These are phyloP conservation scores for Cassiopea andromeda DNA, from an alignment of 30 jellyfish, hydroid and myxozoan genomes.

Conservation along the genomic window DNA sequence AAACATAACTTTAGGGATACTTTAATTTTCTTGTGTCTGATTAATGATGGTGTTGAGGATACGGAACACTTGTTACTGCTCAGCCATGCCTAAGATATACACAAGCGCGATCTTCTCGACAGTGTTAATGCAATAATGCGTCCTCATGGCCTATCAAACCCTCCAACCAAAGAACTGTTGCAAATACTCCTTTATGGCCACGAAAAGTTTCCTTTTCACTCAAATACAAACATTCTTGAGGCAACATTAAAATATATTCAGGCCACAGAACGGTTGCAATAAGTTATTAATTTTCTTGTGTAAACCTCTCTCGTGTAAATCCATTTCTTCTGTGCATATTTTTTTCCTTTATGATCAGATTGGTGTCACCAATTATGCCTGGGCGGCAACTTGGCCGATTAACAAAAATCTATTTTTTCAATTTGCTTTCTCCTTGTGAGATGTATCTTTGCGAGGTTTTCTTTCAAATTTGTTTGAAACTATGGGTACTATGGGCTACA, in stretches of 20 bases:
- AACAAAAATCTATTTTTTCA: neutral
- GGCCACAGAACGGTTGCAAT: slow-evolving; percentile 9
- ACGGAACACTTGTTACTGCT: no score
- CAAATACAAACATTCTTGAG: slow-evolving; percentile 37
- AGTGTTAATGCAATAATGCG: no score
- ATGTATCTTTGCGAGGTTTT: no score
- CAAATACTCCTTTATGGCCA: slow-evolving; percentile 36
- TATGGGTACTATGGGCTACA: no score
- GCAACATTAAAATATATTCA: slow-evolving; percentile 22
- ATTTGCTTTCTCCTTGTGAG: no score
- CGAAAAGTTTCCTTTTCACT: slow-evolving; percentile 38
- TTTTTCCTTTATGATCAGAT: neutral
- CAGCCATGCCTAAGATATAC: no score
- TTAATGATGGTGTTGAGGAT: no score
- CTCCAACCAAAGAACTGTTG: slow-evolving; percentile 21
- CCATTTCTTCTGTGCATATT: neutral
- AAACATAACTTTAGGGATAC: no score
- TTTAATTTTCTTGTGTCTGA: no score
- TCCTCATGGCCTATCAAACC: neutral
- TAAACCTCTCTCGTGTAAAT: slow-evolving; percentile 6
- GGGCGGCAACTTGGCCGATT: slow-evolving; percentile 8
- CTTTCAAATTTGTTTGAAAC: no score
- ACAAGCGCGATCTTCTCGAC: no score
- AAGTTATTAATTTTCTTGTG: slow-evolving; percentile 3
- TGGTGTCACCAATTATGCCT: slow-evolving; percentile 20